Evolutionary conservation across 2,797 vertebrate species (phyloP).

Genomic region (Chaetophractus vellerosus): DNA sequence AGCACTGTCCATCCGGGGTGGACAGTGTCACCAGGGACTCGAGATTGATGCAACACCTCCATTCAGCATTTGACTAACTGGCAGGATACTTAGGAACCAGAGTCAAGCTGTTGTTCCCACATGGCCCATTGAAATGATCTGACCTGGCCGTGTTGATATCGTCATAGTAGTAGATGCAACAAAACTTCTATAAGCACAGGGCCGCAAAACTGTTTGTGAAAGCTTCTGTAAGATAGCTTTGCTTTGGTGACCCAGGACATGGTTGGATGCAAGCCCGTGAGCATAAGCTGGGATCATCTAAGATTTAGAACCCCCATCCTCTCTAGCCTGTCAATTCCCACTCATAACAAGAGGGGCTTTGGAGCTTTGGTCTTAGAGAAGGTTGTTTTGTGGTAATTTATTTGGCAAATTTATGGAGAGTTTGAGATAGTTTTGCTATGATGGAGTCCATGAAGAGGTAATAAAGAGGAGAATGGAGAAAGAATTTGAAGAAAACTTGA

Average conservation of each 20-base stretch:
- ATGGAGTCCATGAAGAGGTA: background rate
- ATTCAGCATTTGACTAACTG: background rate
- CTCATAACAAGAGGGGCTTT: background rate
- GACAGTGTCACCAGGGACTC: fast-evolving
- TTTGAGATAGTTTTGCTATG: background rate
- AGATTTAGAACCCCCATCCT: background rate
- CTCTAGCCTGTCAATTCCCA: background rate
- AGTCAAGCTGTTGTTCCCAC: background rate
- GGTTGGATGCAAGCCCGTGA: background rate
- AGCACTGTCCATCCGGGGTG: background rate
- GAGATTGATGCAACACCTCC: background rate
- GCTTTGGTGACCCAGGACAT: background rate
- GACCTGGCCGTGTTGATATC: background rate
- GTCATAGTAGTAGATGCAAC: background rate
- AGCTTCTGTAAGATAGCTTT: background rate
- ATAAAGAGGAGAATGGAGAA: background rate
- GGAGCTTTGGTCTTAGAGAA: background rate
- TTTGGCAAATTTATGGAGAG: background rate
- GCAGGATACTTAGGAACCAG: background rate
- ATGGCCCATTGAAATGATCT: background rate
- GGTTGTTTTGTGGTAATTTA: background rate
- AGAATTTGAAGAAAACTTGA: background rate
- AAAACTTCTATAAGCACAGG: background rate
- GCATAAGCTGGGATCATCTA: background rate
- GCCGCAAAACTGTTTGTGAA: background rate